Evolutionary conservation across 2,113 vertebrate genomes (phyloP), one percentile per base, ranked within the genome.

Genomic region (Phalacrocorax brasilianus): DNA sequence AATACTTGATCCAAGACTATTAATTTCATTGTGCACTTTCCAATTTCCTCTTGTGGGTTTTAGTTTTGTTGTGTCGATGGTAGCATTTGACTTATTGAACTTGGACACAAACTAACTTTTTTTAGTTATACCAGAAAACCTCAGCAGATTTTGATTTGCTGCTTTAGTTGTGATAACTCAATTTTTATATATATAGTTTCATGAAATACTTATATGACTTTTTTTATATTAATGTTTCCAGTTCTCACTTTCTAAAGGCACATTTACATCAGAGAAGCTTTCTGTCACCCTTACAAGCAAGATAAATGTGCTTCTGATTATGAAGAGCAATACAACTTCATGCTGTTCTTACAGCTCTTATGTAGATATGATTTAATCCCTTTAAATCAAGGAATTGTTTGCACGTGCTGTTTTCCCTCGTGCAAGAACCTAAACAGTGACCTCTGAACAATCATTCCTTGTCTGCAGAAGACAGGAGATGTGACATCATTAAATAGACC

Each of bases 21-120:
- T 97, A 96, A 98, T 97, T 98, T 98, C 97, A 97, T 98, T 97
- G 97, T 98, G 98, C 98, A 98, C 98, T 98, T 98, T 98, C 97
- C 96, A 96, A 94, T 96, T 98, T 96, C 97, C 97, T 98, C 93
- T 97, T 97, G 97, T 97, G 97, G 98, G 95, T 95, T 98, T 97
- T 98, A 96, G 97, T 98, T 98, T 96, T 97, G 91, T 97, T 97
- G 95, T 97, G 96, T 98, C 97, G 88, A 56, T 98, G 96, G 98
- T 98, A 98, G 97, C 98, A 96, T 98, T 97, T 97, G 96, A 96
- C 94, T 95, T 98, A 96, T 58, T 97, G 96, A 98, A 98, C 63
- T 96, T 93, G 96, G 97, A 98, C 98, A 97, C 97, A 97, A 97
- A 97, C 98, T 98, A 97, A 98, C 96, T 68, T 85, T 97, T 97